phyloP scores from a whole-genome alignment of 2,797 vertebrate species.

The Moxostoma hubbsi region DNA sequence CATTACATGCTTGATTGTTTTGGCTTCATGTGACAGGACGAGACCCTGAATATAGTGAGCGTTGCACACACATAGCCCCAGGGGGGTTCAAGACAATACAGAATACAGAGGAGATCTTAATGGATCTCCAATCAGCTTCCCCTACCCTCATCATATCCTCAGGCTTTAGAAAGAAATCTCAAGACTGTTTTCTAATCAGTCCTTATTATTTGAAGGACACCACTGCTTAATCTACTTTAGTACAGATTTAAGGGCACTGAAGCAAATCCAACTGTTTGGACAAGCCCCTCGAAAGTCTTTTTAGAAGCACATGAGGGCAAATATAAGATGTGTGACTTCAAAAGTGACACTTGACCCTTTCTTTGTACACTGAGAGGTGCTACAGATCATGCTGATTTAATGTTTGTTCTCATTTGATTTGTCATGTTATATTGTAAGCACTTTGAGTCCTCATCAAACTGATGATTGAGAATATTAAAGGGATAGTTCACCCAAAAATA shows the following conservation, averaged over 20 bases:
- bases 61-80: slow-evolving; percentile 23
- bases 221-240: slow-evolving; percentile 49
- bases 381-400: no score
- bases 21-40: slow-evolving; percentile 48
- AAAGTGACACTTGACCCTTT: no score
- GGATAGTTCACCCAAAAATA: no score
- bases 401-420: no score
- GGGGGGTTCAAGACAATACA: slow-evolving; percentile 29
- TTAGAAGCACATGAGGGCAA: background rate
- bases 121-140: background rate
- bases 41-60: slow-evolving; percentile 28
- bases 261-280: slow-evolving; percentile 39
- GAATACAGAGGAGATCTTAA: background rate
- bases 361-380: no score
- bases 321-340: slow-evolving; percentile 9
- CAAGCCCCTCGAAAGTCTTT: slow-evolving; percentile 4
- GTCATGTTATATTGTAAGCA: no score
- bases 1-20: slow-evolving; percentile 52
- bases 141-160: background rate
- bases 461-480: no score
- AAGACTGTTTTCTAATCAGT: slow-evolving; percentile 22
- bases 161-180: slow-evolving; percentile 8
- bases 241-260: slow-evolving; percentile 6
- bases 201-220: slow-evolving; percentile 27
- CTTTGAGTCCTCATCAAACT: no score